Evolutionary conservation across 1,140 invertebrate genomes (phyloP).

Genomic region (Nephotettix cincticeps): DNA sequence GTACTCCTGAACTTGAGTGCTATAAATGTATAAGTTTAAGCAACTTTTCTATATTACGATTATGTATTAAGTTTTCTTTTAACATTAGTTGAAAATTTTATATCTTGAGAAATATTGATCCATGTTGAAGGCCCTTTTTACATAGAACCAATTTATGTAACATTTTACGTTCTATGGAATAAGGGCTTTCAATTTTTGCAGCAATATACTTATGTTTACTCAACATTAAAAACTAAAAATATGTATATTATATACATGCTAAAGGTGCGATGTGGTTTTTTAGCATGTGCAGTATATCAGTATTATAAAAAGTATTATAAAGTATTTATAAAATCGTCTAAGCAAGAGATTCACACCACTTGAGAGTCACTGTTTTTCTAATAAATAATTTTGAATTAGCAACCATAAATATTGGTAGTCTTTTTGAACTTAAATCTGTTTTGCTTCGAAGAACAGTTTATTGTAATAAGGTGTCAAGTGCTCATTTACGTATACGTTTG

Average conservation of each 20-base stretch:
- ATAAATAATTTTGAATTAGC: too few relatives aligned
- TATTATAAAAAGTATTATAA: too few relatives aligned
- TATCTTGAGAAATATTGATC: background rate
- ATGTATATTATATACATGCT: background rate
- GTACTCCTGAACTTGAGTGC: too few relatives aligned
- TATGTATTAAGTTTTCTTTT: background rate
- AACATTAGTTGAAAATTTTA: background rate
- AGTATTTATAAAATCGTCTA: too few relatives aligned
- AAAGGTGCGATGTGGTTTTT: background rate
- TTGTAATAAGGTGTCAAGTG: too few relatives aligned
- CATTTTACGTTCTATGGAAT: background rate
- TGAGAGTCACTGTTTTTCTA: too few relatives aligned
- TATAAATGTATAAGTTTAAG: background rate
- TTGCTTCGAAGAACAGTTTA: too few relatives aligned
- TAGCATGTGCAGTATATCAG: background rate
- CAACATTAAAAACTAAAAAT: too few relatives aligned
- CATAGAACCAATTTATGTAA: background rate
- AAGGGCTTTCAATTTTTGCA: background rate
- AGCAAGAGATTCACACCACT: too few relatives aligned
- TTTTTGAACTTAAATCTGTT: too few relatives aligned
- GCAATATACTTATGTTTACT: background rate
- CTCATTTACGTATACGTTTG: too few relatives aligned
- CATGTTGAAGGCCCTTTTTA: background rate
- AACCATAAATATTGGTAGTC: too few relatives aligned
- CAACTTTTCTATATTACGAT: background rate